Evolutionary conservation across 2,113 vertebrate species (phyloP), one percentile per base, ranked within the genome.

Genomic region (Clinocottus analis): DNA sequence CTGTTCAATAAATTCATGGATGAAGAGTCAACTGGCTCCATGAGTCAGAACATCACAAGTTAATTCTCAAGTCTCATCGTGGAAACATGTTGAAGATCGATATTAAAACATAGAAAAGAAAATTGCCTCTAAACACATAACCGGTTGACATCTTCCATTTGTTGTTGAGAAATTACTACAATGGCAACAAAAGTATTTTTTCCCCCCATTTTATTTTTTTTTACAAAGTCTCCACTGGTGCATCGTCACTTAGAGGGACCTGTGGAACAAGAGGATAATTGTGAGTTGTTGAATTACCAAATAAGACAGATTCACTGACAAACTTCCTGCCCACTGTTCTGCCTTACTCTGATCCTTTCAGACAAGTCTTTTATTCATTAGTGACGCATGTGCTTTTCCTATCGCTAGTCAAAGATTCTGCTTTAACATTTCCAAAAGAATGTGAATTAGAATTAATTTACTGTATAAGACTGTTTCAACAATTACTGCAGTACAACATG

Each of bases 161-260:
- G 0, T 43, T 4, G 14, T 1, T 14, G 2, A 71, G 31, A 49
- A 58, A 73, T 7, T 0, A 70, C 21, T 33, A 67, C 3, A 14
- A 51, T 1, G 7, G 4, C 66, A 61, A 69, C 23, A 2, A 4
- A 3, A 9, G 13, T 55, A n/a, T 39, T 89, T 86, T 72, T 33
- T 33, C n/a, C 7, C 51, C 11, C 58, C 41, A 0, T 89, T 95
- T 96, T 96, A 95, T 96, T 97, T 58, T 96, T 97, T 58, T 49
- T 94, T 87, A 94, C 82, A 93, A 85, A 94, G 56, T 77, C 5
- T 56, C 59, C 1, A 3, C 17, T 68, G n/a, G 75, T 74, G 27
- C 82, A 84, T 56, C 41, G 9, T 58, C 49, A 43, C 39, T 95
- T 88, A 96, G 77, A 95, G 93, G 84, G 93, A 97, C 95, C 96